Conservation (phyloP, 1,140 invertebrate genomes). For the Lepidurus arcticus region DNA sequence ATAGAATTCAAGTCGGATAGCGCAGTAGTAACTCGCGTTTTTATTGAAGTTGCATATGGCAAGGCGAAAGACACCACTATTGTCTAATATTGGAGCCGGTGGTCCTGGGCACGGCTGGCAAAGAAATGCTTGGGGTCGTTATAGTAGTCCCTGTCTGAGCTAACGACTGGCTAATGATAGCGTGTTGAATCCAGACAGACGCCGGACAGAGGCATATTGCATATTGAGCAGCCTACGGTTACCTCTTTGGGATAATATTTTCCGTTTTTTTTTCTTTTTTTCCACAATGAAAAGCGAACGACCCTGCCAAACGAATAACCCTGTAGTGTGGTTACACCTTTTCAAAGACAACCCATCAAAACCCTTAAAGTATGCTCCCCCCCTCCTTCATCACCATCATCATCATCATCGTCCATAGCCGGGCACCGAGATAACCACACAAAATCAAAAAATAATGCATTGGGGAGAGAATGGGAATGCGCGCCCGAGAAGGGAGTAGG, state of each 20-base stretch:
- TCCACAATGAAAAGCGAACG: background rate
- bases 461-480: background rate
- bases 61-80: constrained; percentile 10
- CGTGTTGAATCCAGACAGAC: constrained; percentile 18
- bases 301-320: background rate
- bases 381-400: constrained; percentile 3
- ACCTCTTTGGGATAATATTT: background rate
- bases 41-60: background rate
- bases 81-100: constrained; percentile 1
- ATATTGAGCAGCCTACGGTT: constrained; percentile 17
- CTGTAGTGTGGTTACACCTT: constrained; percentile 21
- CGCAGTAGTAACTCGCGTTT: background rate
- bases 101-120: background rate
- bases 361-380: background rate
- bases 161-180: constrained; percentile 21
- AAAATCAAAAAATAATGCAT: constrained; percentile 1
- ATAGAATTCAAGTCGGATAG: background rate
- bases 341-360: constrained; percentile 19
- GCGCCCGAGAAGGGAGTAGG: background rate
- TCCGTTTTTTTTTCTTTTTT: background rate
- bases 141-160: constrained; percentile 7
- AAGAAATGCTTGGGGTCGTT: background rate
- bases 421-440: background rate
- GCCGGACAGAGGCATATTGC: constrained; percentile 20
- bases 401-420: background rate